Conservation (phyloP, 2,113 vertebrate genomes). For the Mohoua ochrocephala region DNA sequence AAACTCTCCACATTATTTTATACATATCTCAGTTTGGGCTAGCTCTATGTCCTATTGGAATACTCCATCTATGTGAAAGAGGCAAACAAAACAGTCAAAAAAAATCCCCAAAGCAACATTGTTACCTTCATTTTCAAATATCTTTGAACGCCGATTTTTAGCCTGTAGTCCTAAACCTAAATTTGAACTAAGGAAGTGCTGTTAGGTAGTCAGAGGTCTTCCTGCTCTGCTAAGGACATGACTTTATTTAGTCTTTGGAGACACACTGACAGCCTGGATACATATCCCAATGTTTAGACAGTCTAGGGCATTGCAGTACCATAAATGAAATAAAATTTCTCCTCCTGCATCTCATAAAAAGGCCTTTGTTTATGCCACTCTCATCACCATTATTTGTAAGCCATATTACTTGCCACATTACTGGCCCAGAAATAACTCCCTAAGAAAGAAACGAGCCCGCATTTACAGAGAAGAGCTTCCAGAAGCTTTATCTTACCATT, state of each 20-base stretch:
- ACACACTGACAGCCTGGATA: not conserved
- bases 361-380: not conserved
- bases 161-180: not conserved
- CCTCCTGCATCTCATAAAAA: not conserved
- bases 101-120: not conserved
- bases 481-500: constrained; percentile 28
- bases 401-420: not conserved
- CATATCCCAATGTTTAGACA: not conserved
- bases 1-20: not conserved
- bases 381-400: not conserved
- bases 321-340: not conserved
- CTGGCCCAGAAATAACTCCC: constrained; percentile 1
- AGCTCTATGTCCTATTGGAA: not conserved
- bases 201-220: not conserved
- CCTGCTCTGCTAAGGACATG: not conserved
- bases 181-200: not conserved
- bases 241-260: not conserved
- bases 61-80: not conserved
- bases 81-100: not conserved
- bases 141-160: not conserved
- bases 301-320: not conserved
- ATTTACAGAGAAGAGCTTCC: constrained; percentile 21
- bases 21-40: not conserved
- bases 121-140: not conserved
- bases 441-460: not conserved